A percentile compares a stretch with the other conserved stretches of the same genome.
These are phyloP conservation scores for Slavum lentiscoides DNA, from an alignment of 2,888 invertebrate species.

Conservation along the genomic window DNA sequence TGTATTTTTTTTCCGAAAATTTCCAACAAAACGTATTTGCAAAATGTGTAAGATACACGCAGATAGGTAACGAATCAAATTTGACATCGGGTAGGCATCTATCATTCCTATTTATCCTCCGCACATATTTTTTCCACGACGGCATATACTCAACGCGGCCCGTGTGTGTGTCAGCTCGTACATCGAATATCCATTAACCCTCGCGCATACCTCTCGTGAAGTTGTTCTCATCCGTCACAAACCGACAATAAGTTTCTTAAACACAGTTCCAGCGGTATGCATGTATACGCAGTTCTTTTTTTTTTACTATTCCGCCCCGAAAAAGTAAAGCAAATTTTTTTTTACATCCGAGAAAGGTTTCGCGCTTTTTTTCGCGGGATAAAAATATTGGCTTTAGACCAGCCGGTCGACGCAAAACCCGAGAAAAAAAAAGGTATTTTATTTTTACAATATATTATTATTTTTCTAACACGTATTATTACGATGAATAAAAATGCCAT, in stretches of 20 bases:
- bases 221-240: slow-evolving; percentile 47
- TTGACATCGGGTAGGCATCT: slow-evolving; percentile 11
- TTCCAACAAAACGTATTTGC: too few species aligned
- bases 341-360: slow-evolving; percentile 22
- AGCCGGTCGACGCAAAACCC: neutral
- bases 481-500: slow-evolving; percentile 32
- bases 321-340: slow-evolving; percentile 14
- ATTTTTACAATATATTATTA: neutral
- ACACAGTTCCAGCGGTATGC: too few species aligned
- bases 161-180: slow-evolving; percentile 5
- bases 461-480: slow-evolving; percentile 20
- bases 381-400: slow-evolving; percentile 27
- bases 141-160: neutral
- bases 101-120: slow-evolving; percentile 4
- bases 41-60: too few species aligned
- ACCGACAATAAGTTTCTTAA: slow-evolving; percentile 41
- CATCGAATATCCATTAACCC: slow-evolving; percentile 51
- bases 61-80: slow-evolving; percentile 7
- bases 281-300: neutral
- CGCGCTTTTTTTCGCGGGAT: neutral
- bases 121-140: neutral
- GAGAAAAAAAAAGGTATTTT: neutral
- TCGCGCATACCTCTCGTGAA: slow-evolving; percentile 19
- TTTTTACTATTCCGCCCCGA: slow-evolving; percentile 9
- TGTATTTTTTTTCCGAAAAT: too few species aligned